Base-by-base conservation (phyloP, 2,888 invertebrate genomes). In the Ypsolopha scabrella region DNA sequence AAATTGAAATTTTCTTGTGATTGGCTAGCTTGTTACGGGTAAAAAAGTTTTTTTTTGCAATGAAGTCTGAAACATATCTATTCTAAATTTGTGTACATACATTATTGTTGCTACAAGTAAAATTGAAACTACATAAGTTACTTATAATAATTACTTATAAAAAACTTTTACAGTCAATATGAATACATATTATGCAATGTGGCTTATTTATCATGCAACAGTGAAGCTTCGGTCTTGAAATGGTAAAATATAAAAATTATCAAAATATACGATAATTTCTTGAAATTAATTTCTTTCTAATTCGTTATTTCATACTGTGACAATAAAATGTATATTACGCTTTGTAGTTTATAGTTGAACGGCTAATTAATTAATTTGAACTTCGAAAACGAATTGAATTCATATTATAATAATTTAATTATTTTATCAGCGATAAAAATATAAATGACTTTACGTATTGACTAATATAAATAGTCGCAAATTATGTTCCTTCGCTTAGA, bases 251-350 rank as follows among this genome's bases (percentile, higher is more conserved):
- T 39, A 38, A 3, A 8, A 39, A 39, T 38, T n/a, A 38, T 38
- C 9, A 24, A 24, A 24, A 24, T 24, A 38, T 38, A 10, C 38
- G 38, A 51, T 52, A 51, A 52, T 53, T 60, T 51, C 59, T 53
- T 54, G n/a, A n/a, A n/a, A 57, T 59, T 62, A 56, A n/a, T 62
- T 62, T 64, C 68, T 67, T 73, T 70, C 60, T 43, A 9, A 63
- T 72, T 62, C 58, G 67, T 71, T 72, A 70, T 70, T 75, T 76
- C 70, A 78, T 77, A 83, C 80, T 83, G 77, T 83, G 85, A 86
- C 85, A 86, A 86, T 86, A 86, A 83, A 46, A 76, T 80, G 68
- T 82, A 83, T 70, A 75, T 80, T 79, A 83, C 81, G 83, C 85
- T 86, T 83, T 80, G 78, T 83, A 85, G 79, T 65, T 24, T 65